Percentiles rank a stretch among this genome's conserved stretches.
Conservation (phyloP, 2,888 invertebrate genomes). For the Cabera pusaria region DNA sequence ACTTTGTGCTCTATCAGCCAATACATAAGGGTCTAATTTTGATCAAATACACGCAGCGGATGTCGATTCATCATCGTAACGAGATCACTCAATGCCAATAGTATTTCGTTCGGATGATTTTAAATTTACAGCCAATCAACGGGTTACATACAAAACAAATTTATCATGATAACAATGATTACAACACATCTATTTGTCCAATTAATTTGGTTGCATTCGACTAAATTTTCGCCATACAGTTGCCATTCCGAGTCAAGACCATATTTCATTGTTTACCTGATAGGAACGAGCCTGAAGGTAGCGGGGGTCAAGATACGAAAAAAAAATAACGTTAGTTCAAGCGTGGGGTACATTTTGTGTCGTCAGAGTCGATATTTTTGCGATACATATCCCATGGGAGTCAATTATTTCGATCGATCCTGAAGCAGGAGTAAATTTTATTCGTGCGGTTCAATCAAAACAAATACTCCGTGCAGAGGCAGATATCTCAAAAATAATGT, state of each 20-base stretch:
- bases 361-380: slow-evolving; percentile 35
- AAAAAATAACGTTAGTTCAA: slow-evolving; percentile 78
- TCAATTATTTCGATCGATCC: slow-evolving; percentile 18
- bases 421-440: slow-evolving; percentile 3
- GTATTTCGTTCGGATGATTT: slow-evolving; percentile 33
- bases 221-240: slow-evolving; percentile 79
- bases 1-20: slow-evolving; percentile 61
- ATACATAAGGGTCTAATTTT: slow-evolving; percentile 62
- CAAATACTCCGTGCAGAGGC: slow-evolving; percentile 40
- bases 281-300: slow-evolving; percentile 92
- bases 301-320: slow-evolving; percentile 85
- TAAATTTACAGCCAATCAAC: slow-evolving; percentile 69
- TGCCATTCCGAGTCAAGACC: slow-evolving; percentile 78
- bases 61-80: slow-evolving; percentile 32
- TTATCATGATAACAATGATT: slow-evolving; percentile 58
- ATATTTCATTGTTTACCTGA: slow-evolving; percentile 89
- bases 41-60: slow-evolving; percentile 42
- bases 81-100: slow-evolving; percentile 43
- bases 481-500: slow-evolving; percentile 42
- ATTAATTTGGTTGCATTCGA: slow-evolving; percentile 65
- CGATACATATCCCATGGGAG: slow-evolving; percentile 31
- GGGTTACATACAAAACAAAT: slow-evolving; percentile 50
- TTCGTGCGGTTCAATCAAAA: slow-evolving; percentile 27
- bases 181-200: slow-evolving; percentile 69
- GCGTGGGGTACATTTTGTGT: slow-evolving; percentile 46